Percentiles rank a stretch among this genome's conserved stretches.
Conservation (phyloP, 2,113 vertebrate species). For the Pygoscelis adeliae region DNA sequence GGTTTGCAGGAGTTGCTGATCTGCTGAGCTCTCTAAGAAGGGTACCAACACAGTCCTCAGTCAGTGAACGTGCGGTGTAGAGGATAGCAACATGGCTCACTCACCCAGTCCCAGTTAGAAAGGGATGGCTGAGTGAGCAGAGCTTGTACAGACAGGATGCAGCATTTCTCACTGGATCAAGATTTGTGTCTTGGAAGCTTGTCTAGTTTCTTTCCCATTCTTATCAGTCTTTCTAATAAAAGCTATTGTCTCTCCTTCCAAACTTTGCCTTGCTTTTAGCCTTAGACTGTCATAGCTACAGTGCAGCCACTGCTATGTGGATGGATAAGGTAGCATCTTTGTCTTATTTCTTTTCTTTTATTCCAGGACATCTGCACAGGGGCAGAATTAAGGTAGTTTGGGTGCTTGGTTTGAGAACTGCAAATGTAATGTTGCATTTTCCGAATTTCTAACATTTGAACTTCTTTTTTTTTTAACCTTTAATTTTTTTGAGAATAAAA, state of each 20-base stretch:
- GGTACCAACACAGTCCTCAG: neutral
- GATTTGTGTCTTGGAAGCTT: neutral
- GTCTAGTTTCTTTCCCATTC: neutral
- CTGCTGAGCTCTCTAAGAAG: neutral
- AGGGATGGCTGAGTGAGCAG: neutral
- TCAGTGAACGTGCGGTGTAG: rapidly evolving
- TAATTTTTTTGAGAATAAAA: conserved; percentile 6
- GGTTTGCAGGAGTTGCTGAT: neutral
- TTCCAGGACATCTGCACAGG: conserved; percentile 37
- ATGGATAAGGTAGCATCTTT: neutral
- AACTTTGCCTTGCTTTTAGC: neutral
- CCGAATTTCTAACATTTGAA: conserved; percentile 18
- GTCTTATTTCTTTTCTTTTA: conserved; percentile 45
- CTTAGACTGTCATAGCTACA: neutral
- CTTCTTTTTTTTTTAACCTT: conserved; percentile 7
- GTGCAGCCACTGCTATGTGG: neutral
- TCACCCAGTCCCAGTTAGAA: rapidly evolving
- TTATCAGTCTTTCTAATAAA: neutral
- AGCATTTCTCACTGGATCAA: neutral
- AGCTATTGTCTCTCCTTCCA: neutral
- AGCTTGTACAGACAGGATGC: neutral
- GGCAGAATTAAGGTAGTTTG: conserved; percentile 69
- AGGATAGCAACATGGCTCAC: neutral
- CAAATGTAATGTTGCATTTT: neutral
- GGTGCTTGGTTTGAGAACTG: conserved; percentile 58